Base-by-base conservation (phyloP, 2,113 vertebrate species). In the Nesogale talazaci region DNA sequence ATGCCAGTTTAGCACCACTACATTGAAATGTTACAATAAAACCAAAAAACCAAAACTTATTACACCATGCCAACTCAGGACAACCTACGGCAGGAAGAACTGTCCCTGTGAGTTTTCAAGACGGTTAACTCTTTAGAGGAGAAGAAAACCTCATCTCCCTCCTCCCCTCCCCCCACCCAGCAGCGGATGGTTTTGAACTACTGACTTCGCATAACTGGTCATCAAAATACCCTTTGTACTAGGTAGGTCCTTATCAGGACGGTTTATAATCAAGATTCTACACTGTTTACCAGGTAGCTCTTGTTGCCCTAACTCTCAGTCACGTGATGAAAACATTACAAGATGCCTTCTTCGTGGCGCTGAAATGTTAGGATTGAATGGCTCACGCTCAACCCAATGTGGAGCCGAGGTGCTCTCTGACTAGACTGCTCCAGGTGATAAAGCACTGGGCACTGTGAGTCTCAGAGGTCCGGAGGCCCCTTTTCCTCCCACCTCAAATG, bases 191-290 rank as follows among this genome's bases (percentile, higher is more conserved):
- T 52, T 52, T 52, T 52, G 46, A 52, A 52, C 46, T 46, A 46
- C 42, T 46, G 5, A 46, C 42, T 10, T 52, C 14, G 46, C 46
- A 52, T 12, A 52, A 25, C 3, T 61, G 81, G 72, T 72, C 56
- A 65, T 59, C 74, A 81, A 92, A 92, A 83, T 38, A 86, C 92
- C 78, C 82, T 52, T 67, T 67, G n/a, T n/a, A n/a, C n/a, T 69
- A 86, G 40, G 67, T 76, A 40, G 40, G 34, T 86, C 57, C 0
- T 61, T 34, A 86, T 65, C 9, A 67, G 76, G 16, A 9, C 36
- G 79, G 36, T 85, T 89, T 83, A 90, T 86, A 69, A 87, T 6
- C 74, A 20, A 93, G 56, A 82, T 95, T 91, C 85, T 67, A 67
- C 25, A 79, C 70, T 83, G 59, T 74, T 93, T 75, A 72, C 79